Evolutionary conservation across 1,140 invertebrate genomes (phyloP).

Genomic region (Schlechtendalia chinensis): DNA sequence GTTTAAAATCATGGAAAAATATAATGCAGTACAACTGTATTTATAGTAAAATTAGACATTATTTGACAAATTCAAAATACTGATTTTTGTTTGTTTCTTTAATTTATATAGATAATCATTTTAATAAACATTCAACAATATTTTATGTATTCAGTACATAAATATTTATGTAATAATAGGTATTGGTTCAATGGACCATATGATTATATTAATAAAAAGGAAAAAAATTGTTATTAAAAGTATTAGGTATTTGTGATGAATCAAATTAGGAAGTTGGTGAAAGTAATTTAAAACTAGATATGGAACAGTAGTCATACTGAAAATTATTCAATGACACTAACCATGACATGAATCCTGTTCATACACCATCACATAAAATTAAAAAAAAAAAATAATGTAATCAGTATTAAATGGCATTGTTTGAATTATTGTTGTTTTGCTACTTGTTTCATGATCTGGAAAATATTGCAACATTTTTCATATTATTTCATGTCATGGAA

Average conservation of each 20-base stretch:
- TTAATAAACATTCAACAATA: no score
- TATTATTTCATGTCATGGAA: no score
- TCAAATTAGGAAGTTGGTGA: conserved; percentile 25
- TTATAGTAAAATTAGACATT: no score
- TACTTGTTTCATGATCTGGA: neutral
- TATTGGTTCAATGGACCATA: conserved; percentile 13
- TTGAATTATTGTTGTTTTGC: neutral
- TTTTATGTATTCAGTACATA: no score
- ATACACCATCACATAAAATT: conserved; percentile 28
- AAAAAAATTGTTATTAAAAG: neutral
- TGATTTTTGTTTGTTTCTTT: no score
- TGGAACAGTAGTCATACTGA: conserved; percentile 42
- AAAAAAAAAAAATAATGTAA: conserved; percentile 27
- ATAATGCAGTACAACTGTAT: no score
- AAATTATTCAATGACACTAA: conserved; percentile 42
- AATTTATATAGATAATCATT: no score
- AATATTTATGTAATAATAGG: neutral
- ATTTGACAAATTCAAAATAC: no score
- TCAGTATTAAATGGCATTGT: conserved; percentile 35
- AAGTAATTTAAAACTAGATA: conserved; percentile 47
- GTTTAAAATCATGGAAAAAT: no score
- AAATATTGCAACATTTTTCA: neutral
- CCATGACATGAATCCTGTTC: conserved; percentile 45
- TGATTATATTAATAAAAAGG: conserved; percentile 10
- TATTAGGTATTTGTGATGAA: conserved; percentile 25